Evolutionary conservation across 2,888 invertebrate species (phyloP).

Genomic region (Tetragonisca angustula): DNA sequence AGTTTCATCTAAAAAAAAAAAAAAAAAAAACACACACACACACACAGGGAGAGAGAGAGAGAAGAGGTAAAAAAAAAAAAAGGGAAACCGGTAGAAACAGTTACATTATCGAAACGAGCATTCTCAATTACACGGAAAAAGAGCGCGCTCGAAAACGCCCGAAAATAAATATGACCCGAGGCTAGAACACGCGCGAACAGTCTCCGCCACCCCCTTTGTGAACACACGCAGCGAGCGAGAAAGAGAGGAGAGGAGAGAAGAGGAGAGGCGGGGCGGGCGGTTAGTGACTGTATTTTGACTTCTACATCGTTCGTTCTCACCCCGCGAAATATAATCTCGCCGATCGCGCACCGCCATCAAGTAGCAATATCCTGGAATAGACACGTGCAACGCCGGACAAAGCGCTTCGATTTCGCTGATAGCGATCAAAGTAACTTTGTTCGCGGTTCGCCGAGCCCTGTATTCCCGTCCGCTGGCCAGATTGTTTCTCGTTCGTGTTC

Average conservation of each 20-base stretch:
- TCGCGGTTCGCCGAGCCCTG: constrained; percentile 58
- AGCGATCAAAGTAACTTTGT: constrained; percentile 73
- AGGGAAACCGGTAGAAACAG: not conserved
- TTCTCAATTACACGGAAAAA: constrained; percentile 24
- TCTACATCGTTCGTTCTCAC: constrained; percentile 65
- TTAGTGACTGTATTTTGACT: constrained; percentile 62
- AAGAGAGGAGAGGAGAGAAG: not conserved
- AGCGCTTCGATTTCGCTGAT: constrained; percentile 69
- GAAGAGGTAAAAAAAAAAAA: too few relatives aligned
- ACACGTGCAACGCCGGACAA: constrained; percentile 74
- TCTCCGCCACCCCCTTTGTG: not conserved
- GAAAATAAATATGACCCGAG: constrained; percentile 41
- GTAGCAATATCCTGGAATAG: constrained; percentile 76
- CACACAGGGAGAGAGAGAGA: not conserved
- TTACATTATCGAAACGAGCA: constrained; percentile 14
- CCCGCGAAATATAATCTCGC: constrained; percentile 64
- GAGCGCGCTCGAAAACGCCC: constrained; percentile 10
- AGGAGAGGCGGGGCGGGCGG: not conserved
- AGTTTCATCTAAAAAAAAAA: not conserved
- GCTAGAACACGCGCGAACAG: constrained; percentile 6
- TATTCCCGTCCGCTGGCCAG: constrained; percentile 50
- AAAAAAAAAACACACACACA: too few relatives aligned
- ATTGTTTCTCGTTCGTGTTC: constrained; percentile 67
- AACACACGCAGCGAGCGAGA: not conserved
- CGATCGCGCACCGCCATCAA: constrained; percentile 71